Conservation (phyloP, 1,140 invertebrate genomes). For the Drosophila sp. region DNA sequence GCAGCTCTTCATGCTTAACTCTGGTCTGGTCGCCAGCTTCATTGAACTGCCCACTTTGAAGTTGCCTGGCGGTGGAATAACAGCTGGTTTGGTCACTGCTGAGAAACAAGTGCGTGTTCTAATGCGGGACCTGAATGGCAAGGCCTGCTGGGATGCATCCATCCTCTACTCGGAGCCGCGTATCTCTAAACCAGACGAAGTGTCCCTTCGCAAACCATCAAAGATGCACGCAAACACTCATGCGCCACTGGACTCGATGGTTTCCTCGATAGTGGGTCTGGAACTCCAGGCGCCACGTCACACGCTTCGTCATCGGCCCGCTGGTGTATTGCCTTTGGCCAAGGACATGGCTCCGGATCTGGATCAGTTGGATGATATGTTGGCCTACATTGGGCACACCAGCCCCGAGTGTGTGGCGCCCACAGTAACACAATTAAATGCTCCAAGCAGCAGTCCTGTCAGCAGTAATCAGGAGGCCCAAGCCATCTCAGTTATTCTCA, state of each 20-base stretch:
- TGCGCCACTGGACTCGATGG: constrained; percentile 72
- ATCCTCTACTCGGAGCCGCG: constrained; percentile 91
- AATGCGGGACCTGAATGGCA: constrained; percentile 96
- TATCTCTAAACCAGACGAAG: constrained; percentile 33
- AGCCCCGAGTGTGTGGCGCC: constrained; percentile 94
- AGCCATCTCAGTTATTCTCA: constrained; percentile 92
- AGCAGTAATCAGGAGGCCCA: constrained; percentile 90
- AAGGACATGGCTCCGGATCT: constrained; percentile 93
- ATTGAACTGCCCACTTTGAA: constrained; percentile 96
- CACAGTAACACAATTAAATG: constrained; percentile 88
- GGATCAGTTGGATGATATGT: constrained; percentile 96
- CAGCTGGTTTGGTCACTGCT: constrained; percentile 87
- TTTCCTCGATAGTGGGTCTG: constrained; percentile 56
- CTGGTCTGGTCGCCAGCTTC: constrained; percentile 93
- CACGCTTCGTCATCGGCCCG: constrained; percentile 88
- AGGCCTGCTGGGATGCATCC: constrained; percentile 97
- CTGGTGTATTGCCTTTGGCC: constrained; percentile 90
- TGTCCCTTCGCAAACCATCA: neutral
- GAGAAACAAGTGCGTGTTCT: constrained; percentile 92
- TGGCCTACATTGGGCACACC: constrained; percentile 95
- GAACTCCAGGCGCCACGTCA: constrained; percentile 84
- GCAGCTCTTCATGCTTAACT: constrained; percentile 94
- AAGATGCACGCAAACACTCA: constrained; percentile 17
- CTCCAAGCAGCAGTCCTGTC: constrained; percentile 88
- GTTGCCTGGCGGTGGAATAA: constrained; percentile 92